phyloP scores from a whole-genome alignment of 1,140 invertebrate genomes.

The Anastatus disparis region DNA sequence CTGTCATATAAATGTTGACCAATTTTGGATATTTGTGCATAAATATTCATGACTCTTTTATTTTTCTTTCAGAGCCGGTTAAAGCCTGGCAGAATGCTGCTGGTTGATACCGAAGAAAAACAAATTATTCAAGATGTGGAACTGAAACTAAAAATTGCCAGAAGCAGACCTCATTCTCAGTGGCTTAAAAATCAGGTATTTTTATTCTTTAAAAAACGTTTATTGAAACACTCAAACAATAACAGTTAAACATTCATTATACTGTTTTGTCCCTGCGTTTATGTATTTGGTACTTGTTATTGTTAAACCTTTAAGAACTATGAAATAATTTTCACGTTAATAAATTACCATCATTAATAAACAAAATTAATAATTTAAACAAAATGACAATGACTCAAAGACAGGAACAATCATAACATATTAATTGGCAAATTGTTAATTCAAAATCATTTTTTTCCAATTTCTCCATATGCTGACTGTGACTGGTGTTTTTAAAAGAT shows the following conservation, averaged over 20 bases:
- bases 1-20: conserved; percentile 56
- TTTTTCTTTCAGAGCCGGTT: conserved; percentile 85
- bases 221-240: not conserved
- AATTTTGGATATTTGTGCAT: conserved; percentile 37
- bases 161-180: conserved; percentile 85
- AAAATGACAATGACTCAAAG: conserved; percentile 11
- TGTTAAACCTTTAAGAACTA: not conserved
- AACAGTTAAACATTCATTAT: conserved; percentile 13
- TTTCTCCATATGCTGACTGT: conserved; percentile 60
- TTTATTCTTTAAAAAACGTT: not conserved
- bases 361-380: not conserved
- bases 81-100: conserved; percentile 96
- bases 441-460: conserved; percentile 59
- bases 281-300: conserved; percentile 3
- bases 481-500: conserved; percentile 59
- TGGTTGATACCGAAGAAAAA: conserved; percentile 94
- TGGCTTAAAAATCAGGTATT: conserved; percentile 93
- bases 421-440: conserved; percentile 49
- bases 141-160: conserved; percentile 88
- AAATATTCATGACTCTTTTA: conserved; percentile 48
- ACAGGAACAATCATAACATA: conserved; percentile 6
- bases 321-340: not conserved
- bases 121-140: conserved; percentile 94
- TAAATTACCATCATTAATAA: not conserved
- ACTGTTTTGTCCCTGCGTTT: conserved; percentile 10